Base-by-base conservation (phyloP, 2,797 vertebrate species). In the Orientallactaga sibirica region DNA sequence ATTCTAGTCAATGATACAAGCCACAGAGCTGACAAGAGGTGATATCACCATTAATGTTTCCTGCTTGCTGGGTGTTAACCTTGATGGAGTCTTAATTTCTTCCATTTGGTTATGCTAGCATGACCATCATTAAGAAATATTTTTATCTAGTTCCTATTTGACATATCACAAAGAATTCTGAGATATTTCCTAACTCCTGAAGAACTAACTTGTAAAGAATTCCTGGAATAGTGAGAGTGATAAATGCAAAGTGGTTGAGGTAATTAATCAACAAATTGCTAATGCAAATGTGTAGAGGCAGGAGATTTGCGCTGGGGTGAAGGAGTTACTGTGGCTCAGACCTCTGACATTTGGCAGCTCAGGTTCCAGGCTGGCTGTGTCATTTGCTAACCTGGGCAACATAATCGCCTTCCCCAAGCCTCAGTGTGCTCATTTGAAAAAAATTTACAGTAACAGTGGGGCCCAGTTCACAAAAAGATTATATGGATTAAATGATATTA, bases 41-140 rank as follows among this genome's bases (percentile, higher is more conserved):
- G 14, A 91, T 87, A 78, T 78, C 70, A 33, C 27, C n/a, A 88
- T 90, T 89, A 76, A 92, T 91, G 86, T 91, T 76, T 81, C 64
- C 55, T 90, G 2, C 86, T 92, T 95, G 55, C 18, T 79, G 19
- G 33, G 19, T 82, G 62, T 92, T 96, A 92, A 58, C 61, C 41
- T 74, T 84, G 86, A 12, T 89, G 82, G 92, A 37, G 18, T 74
- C 67, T 92, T 94, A 76, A 79, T 61, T 75, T 48, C 76, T 85
- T 73, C 18, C 29, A 62, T 83, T 93, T 90, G 52, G 8, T 24
- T 83, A 76, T 76, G 5, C 62, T 73, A 48, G 25, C 16, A 74
- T 95, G 93, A 86, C 61, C 41, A 77, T 86, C 41, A 86, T 86
- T 88, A 92, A 91, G 68, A 93, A 86, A 84, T 88, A 86, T 55